Conservation (phyloP, 2,888 invertebrate species). For the Cantharis rufa region DNA sequence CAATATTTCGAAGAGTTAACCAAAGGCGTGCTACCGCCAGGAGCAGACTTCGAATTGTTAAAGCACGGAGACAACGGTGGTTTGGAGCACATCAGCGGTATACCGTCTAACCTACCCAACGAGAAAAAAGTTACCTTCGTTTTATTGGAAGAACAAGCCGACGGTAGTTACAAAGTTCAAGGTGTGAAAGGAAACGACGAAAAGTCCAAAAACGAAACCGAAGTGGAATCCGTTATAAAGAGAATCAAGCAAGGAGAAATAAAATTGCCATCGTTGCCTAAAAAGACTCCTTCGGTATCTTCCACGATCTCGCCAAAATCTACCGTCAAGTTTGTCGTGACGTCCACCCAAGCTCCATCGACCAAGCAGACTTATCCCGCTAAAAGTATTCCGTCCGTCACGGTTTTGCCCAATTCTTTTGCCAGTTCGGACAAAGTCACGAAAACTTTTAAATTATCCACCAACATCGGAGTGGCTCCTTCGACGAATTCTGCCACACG, state of each 20-base stretch:
- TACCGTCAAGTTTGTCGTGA: conserved; percentile 34
- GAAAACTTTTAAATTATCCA: conserved; percentile 15
- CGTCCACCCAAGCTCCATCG: conserved; percentile 33
- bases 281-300: conserved; percentile 33
- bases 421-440: conserved; percentile 36
- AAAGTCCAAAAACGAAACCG: conserved; percentile 71
- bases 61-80: conserved; percentile 75
- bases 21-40: conserved; percentile 77
- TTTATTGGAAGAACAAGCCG: conserved; percentile 82
- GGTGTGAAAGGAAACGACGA: conserved; percentile 79
- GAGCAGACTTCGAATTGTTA: conserved; percentile 80
- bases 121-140: conserved; percentile 86
- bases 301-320: background rate
- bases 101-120: conserved; percentile 63
- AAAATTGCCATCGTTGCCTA: conserved; percentile 70
- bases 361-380: conserved; percentile 10
- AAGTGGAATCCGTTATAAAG: conserved; percentile 79
- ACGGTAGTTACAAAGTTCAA: conserved; percentile 84
- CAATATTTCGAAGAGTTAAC: conserved; percentile 77
- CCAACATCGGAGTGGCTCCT: conserved; percentile 20
- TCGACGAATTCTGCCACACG: background rate
- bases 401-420: conserved; percentile 50
- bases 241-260: conserved; percentile 82
- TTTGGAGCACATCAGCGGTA: conserved; percentile 69
- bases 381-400: conserved; percentile 35